Conservation (phyloP, 2,797 vertebrate genomes). For the Uromys caudimaculatus region DNA sequence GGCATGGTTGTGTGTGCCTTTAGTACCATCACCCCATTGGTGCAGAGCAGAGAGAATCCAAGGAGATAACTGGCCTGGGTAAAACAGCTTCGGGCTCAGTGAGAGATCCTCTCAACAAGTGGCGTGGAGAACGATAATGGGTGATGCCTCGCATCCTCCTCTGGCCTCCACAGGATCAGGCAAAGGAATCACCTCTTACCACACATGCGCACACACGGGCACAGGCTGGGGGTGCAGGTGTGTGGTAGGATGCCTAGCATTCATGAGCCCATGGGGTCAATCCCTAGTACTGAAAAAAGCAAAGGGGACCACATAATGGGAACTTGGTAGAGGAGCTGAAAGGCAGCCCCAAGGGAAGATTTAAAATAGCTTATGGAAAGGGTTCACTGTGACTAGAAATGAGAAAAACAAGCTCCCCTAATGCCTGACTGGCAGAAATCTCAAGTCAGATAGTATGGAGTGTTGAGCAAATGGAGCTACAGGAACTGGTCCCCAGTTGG, state of each 20-base stretch:
- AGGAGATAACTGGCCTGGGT: not conserved
- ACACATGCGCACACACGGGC: too few relatives aligned
- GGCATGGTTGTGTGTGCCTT: not conserved
- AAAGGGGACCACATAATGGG: not conserved
- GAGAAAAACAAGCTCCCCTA: not conserved
- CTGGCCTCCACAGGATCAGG: not conserved
- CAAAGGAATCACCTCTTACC: too few relatives aligned
- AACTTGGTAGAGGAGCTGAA: not conserved
- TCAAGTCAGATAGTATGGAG: not conserved
- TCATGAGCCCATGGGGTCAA: not conserved
- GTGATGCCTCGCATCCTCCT: not conserved
- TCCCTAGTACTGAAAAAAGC: not conserved
- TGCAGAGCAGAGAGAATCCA: not conserved
- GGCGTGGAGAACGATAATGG: not conserved
- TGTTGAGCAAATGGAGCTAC: conserved; percentile 9
- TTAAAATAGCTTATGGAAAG: not conserved
- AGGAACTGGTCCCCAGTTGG: not conserved
- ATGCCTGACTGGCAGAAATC: not conserved
- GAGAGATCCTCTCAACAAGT: not conserved
- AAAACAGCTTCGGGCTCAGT: not conserved
- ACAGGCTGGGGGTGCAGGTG: not conserved
- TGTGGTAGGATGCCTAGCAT: not conserved
- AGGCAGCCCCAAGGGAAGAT: not conserved
- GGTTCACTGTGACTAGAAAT: not conserved
- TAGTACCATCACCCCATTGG: not conserved